A percentile compares a stretch with the other conserved stretches of the same genome.
Evolutionary conservation across 1,140 invertebrate species (phyloP).

Genomic region (Drosophila hydei): DNA sequence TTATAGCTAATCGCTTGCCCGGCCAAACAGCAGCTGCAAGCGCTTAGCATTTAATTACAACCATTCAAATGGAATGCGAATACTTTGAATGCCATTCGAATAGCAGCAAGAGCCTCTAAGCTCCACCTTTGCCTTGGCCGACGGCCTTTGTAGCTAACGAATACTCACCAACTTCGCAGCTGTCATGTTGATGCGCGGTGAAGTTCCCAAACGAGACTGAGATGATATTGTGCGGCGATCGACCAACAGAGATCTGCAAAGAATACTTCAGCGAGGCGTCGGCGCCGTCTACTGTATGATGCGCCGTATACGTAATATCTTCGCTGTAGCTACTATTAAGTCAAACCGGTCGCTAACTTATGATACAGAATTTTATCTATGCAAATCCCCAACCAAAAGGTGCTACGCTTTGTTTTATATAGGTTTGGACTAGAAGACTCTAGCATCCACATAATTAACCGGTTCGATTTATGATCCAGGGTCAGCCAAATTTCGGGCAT

Average conservation of each 20-base stretch:
- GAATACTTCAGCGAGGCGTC: constrained; percentile 33
- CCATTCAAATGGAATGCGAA: constrained; percentile 21
- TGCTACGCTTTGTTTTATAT: constrained; percentile 22
- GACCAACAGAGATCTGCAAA: constrained; percentile 71
- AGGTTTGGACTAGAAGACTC: background rate
- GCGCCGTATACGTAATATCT: constrained; percentile 37
- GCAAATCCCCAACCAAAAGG: constrained; percentile 16
- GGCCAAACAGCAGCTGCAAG: constrained; percentile 40
- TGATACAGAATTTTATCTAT: constrained; percentile 9
- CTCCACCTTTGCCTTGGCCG: constrained; percentile 11
- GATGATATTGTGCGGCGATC: constrained; percentile 29
- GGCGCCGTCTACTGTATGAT: constrained; percentile 29
- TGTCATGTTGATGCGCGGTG: constrained; percentile 73
- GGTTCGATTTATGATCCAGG: constrained; percentile 29
- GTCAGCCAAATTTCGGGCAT: background rate
- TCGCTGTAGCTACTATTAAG: constrained; percentile 30
- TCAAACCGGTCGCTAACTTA: constrained; percentile 44
- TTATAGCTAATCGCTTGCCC: constrained; percentile 24
- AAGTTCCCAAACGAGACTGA: constrained; percentile 78
- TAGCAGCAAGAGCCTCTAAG: constrained; percentile 13
- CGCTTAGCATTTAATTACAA: constrained; percentile 41
- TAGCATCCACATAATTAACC: constrained; percentile 23
- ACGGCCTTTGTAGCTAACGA: background rate
- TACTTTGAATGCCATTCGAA: constrained; percentile 50
- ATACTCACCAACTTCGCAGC: constrained; percentile 78